Percentiles rank a stretch among this genome's conserved stretches.
Evolutionary conservation across 2,113 vertebrate genomes (phyloP).

Genomic region (Cyprichromis sp.): DNA sequence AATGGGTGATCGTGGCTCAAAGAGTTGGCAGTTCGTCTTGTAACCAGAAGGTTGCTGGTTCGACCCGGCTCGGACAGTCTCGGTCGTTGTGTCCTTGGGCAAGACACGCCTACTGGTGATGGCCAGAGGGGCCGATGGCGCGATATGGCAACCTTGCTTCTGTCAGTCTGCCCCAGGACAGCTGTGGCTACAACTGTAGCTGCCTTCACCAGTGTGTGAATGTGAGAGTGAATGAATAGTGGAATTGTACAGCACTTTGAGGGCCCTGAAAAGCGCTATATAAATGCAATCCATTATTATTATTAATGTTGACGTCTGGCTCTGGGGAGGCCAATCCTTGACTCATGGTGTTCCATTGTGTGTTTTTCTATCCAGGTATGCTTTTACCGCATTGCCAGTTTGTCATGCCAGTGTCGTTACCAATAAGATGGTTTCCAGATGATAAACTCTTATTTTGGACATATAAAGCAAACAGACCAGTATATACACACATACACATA

Average conservation of each 20-base stretch:
- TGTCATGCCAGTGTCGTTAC: neutral
- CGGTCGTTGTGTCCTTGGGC: accelerated
- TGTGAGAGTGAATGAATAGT: too few relatives aligned
- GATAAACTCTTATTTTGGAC: neutral
- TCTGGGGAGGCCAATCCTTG: neutral
- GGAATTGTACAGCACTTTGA: too few relatives aligned
- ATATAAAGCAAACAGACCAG: neutral
- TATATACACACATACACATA: neutral
- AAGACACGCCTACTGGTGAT: too few relatives aligned
- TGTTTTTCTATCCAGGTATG: neutral
- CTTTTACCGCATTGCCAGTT: neutral
- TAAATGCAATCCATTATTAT: neutral
- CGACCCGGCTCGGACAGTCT: accelerated
- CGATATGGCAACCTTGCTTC: too few relatives aligned
- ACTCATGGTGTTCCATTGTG: neutral
- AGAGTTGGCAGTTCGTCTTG: too few relatives aligned
- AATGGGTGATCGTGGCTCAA: neutral
- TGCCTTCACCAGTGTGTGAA: too few relatives aligned
- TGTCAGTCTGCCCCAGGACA: too few relatives aligned
- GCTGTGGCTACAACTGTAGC: too few relatives aligned
- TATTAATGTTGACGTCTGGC: neutral
- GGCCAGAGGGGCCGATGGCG: too few relatives aligned
- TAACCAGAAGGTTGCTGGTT: too few relatives aligned
- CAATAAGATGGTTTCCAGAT: neutral
- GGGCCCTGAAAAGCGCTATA: too few relatives aligned